A percentile compares a stretch with the other conserved stretches of the same genome.
Evolutionary conservation across 2,888 invertebrate genomes (phyloP).

Genomic region (Nemapogon koenigi): DNA sequence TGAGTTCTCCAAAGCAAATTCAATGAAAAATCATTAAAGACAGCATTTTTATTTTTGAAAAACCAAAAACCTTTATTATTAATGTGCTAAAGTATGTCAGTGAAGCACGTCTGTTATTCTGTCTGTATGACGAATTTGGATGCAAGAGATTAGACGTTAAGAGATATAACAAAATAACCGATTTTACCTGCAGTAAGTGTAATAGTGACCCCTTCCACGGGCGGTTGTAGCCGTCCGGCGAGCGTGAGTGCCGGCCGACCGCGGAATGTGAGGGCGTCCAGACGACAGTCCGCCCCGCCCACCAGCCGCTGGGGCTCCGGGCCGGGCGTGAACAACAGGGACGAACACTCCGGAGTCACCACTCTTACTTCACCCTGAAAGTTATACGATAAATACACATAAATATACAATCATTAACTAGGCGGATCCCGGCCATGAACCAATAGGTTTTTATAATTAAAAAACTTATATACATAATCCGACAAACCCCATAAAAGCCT

Average conservation of each 20-base stretch:
- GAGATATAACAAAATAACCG: neutral
- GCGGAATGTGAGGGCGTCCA: constrained; percentile 67
- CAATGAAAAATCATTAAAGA: no score
- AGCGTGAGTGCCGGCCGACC: constrained; percentile 72
- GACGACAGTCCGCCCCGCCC: constrained; percentile 72
- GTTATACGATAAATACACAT: neutral
- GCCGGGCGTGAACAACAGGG: constrained; percentile 77
- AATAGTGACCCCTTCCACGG: constrained; percentile 65
- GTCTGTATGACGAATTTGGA: neutral
- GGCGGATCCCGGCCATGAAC: no score
- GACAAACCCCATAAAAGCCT: no score
- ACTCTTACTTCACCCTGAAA: neutral
- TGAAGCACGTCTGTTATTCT: neutral
- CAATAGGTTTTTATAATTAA: no score
- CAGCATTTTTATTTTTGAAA: no score
- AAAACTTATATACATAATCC: no score
- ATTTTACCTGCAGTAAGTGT: constrained; percentile 47
- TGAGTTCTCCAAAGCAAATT: no score
- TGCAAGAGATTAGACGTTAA: no score
- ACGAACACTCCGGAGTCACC: no score
- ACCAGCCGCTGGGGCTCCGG: constrained; percentile 60
- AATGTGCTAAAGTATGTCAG: no score
- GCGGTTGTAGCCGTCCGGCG: constrained; percentile 68
- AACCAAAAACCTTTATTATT: no score
- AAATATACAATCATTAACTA: no score